Conservation (phyloP, 2,113 vertebrate species). For the Phainopepla nitens region DNA sequence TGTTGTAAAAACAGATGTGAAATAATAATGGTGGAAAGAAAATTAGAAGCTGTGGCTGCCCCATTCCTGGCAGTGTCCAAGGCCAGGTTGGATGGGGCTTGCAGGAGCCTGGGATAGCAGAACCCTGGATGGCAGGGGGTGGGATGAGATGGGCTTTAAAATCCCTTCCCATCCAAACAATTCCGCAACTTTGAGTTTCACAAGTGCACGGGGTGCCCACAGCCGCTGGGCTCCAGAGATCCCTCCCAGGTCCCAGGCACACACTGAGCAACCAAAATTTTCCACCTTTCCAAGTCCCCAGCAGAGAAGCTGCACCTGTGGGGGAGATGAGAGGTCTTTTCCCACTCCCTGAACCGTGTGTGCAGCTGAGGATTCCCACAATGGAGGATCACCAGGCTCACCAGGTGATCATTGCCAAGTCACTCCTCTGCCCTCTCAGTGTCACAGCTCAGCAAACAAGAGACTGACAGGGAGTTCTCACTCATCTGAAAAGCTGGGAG, state of each 20-base stretch:
- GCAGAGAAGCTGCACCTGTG: not conserved
- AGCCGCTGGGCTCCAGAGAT: not conserved
- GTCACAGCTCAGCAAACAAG: not conserved
- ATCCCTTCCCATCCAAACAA: not conserved
- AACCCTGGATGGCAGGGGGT: not conserved
- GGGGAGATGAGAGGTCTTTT: not conserved
- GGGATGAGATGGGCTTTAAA: not conserved
- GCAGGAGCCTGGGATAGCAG: not conserved
- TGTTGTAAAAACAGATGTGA: not conserved
- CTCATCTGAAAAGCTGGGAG: not conserved
- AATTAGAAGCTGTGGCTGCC: not conserved
- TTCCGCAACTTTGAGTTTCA: not conserved
- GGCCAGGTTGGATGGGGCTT: rapidly evolving
- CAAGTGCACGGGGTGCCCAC: not conserved
- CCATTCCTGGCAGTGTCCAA: not conserved
- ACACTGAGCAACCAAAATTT: not conserved
- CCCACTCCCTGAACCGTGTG: not conserved
- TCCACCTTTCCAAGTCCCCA: not conserved
- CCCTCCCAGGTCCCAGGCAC: not conserved
- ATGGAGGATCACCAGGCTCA: rapidly evolving
- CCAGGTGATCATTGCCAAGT: rapidly evolving
- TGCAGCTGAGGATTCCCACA: not conserved
- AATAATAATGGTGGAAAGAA: not conserved
- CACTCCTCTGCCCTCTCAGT: not conserved
- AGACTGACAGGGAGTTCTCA: not conserved